A percentile compares a stretch with the other conserved stretches of the same genome.
Conservation (phyloP, 1,140 invertebrate species). For the Callitettix versicolor region DNA sequence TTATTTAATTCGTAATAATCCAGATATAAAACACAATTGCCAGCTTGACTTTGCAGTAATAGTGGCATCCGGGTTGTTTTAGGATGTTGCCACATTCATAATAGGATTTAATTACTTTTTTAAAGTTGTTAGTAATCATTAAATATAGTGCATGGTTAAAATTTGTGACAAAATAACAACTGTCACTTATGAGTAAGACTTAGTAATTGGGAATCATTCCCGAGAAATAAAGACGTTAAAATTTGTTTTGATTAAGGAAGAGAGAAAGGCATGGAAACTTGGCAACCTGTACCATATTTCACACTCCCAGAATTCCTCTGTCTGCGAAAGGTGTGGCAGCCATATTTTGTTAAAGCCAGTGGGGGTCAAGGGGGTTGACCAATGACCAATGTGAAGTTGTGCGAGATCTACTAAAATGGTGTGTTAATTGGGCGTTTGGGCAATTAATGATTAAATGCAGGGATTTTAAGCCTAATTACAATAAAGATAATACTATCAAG, state of each 20-base stretch:
- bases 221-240: no score
- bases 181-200: no score
- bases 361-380: conserved; percentile 22
- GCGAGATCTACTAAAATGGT: not conserved
- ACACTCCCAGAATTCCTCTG: conserved; percentile 26
- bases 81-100: conserved; percentile 4
- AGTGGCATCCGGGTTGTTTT: conserved; percentile 12
- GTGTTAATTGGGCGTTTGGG: not conserved
- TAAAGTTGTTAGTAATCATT: no score
- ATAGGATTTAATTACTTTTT: no score
- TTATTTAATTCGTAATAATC: not conserved
- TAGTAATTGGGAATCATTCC: no score
- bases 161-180: no score
- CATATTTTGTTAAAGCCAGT: conserved; percentile 29
- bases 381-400: conserved; percentile 8
- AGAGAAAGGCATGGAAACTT: conserved; percentile 3
- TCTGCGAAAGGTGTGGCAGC: conserved; percentile 30
- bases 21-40: not conserved
- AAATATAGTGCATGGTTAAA: no score
- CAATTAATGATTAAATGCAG: no score
- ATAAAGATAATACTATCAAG: no score
- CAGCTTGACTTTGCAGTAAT: conserved; percentile 2
- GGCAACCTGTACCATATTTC: conserved; percentile 18
- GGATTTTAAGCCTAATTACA: no score
- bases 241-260: no score